Conservation (phyloP, 2,888 invertebrate genomes). For the Dione vanillae region DNA sequence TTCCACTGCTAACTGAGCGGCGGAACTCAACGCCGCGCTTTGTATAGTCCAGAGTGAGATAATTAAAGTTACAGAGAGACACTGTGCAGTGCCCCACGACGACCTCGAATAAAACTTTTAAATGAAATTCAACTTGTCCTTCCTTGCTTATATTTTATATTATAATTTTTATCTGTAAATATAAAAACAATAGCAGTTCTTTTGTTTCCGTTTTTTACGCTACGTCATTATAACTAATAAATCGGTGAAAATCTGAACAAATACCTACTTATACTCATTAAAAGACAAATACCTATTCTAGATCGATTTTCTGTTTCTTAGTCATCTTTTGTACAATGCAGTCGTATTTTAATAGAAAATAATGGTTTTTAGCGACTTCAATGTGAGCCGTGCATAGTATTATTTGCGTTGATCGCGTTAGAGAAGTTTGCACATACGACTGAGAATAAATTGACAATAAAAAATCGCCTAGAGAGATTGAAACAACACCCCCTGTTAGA, state of each 20-base stretch:
- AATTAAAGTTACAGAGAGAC: no score
- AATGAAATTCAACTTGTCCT: no score
- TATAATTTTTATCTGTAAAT: background rate
- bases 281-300: background rate
- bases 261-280: background rate
- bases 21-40: no score
- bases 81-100: no score
- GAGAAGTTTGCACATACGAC: conserved; percentile 97
- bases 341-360: background rate
- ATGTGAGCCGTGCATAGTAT: conserved; percentile 89
- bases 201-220: background rate
- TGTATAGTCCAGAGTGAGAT: no score
- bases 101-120: no score
- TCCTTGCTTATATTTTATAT: no score
- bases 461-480: conserved; percentile 85
- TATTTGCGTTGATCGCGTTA: conserved; percentile 94
- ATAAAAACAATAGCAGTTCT: background rate
- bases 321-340: conserved; percentile 9
- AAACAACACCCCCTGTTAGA: conserved; percentile 86
- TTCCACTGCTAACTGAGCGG: no score
- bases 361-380: conserved; percentile 53
- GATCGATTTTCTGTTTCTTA: background rate
- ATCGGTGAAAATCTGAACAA: background rate
- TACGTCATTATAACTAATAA: background rate
- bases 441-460: conserved; percentile 93